These are phyloP conservation scores for Lutjanus campechanus DNA, from an alignment of 2,797 vertebrate genomes.

Conservation along the genomic window DNA sequence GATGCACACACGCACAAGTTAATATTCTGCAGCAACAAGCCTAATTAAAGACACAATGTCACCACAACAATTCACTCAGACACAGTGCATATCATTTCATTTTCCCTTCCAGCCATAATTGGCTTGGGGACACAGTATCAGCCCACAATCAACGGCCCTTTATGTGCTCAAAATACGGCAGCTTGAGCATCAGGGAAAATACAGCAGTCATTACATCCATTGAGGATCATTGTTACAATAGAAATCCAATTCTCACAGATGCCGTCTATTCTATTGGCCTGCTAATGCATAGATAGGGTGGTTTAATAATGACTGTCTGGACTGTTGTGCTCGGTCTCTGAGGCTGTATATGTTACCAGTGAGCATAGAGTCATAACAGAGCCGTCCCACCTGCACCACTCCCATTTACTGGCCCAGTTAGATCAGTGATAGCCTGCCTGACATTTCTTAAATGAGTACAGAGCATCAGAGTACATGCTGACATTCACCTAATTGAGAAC, in stretches of 20 bases:
- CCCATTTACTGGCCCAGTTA: constrained; percentile 53
- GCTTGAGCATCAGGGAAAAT: constrained; percentile 60
- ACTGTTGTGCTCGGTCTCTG: constrained; percentile 37
- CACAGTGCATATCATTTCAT: constrained; percentile 61
- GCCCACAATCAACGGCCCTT: constrained; percentile 68
- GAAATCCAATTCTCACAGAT: constrained; percentile 67
- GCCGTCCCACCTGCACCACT: constrained; percentile 52
- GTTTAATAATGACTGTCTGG: constrained; percentile 61
- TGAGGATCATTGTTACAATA: constrained; percentile 63
- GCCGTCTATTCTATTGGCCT: constrained; percentile 44
- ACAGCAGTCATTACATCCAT: constrained; percentile 64
- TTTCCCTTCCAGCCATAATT: constrained; percentile 67
- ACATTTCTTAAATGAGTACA: constrained; percentile 71
- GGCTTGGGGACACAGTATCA: constrained; percentile 67
- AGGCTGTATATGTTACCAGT: constrained; percentile 44
- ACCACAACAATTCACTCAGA: constrained; percentile 60
- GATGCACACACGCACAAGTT: constrained; percentile 49
- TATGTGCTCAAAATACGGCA: constrained; percentile 70
- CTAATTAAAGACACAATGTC: constrained; percentile 74
- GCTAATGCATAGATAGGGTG: constrained; percentile 37
- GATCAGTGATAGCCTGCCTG: constrained; percentile 64
- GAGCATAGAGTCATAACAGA: constrained; percentile 40
- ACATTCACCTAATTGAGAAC: constrained; percentile 83
- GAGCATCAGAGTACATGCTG: constrained; percentile 56
- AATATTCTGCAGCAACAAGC: constrained; percentile 54